Percentiles rank a stretch among this genome's conserved stretches.
These are phyloP conservation scores for Pleuronectes platessa DNA, from an alignment of 2,113 vertebrate genomes.

Conservation along the genomic window DNA sequence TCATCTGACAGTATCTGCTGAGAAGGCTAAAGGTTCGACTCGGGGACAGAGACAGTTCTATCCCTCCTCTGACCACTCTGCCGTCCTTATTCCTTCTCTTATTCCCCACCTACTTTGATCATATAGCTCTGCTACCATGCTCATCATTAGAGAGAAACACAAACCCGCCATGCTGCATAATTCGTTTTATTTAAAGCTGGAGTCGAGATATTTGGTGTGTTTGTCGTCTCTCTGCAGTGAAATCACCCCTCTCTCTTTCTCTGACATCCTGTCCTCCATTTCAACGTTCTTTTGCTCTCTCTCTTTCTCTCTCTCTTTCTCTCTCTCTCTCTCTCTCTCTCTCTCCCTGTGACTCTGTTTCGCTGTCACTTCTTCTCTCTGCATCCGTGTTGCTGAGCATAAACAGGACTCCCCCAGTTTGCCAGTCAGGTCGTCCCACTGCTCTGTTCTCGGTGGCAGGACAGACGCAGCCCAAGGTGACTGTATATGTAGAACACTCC, in stretches of 20 bases:
- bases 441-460: conserved; percentile 53
- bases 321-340: neutral
- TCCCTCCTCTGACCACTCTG: conserved; percentile 28
- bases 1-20: conserved; percentile 63
- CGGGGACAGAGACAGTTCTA: conserved; percentile 10
- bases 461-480: conserved; percentile 74
- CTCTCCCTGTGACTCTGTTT: neutral
- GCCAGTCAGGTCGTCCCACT: conserved; percentile 44
- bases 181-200: neutral
- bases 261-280: neutral
- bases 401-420: conserved; percentile 57
- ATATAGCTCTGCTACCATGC: neutral
- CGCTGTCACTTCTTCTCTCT: neutral
- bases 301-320: neutral
- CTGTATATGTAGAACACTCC: conserved; percentile 70
- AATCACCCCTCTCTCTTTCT: neutral
- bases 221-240: neutral
- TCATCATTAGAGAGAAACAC: neutral
- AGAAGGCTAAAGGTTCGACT: conserved; percentile 60
- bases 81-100: conserved; percentile 10
- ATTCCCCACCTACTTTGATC: neutral
- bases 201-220: too few relatives aligned
- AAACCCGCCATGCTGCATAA: neutral
- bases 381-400: conserved; percentile 9
- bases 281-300: too few relatives aligned